phyloP scores from a whole-genome alignment of 2,797 vertebrate species.

The Mormyrops attenuatus region DNA sequence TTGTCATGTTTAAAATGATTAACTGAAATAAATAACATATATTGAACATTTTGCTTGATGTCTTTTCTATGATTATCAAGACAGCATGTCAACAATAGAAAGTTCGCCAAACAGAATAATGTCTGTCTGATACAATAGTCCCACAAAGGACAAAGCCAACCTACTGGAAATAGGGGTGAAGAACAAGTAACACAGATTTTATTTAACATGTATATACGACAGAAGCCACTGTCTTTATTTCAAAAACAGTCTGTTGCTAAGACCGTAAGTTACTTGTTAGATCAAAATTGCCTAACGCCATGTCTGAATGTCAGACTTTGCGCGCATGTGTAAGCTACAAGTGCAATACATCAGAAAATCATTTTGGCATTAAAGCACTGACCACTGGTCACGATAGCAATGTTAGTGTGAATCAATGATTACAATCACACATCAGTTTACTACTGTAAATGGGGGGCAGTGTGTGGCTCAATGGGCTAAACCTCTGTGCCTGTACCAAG shows the following conservation, averaged over 20 bases:
- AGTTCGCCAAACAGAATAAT: neutral
- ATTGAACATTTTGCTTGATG: constrained; percentile 63
- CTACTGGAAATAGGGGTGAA: neutral
- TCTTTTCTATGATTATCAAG: constrained; percentile 16
- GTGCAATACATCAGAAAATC: neutral
- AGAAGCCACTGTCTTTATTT: neutral
- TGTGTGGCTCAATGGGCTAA: neutral
- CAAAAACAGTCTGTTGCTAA: neutral
- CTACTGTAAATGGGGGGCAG: neutral
- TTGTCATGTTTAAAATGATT: constrained; percentile 89
- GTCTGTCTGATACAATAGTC: neutral
- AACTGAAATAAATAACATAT: constrained; percentile 77
- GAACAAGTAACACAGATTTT: neutral
- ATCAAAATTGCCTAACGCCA: neutral
- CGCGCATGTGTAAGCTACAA: neutral
- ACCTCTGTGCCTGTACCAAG: neutral
- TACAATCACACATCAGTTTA: neutral
- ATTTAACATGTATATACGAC: neutral
- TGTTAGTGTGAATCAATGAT: neutral
- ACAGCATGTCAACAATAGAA: neutral
- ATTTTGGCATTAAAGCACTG: neutral
- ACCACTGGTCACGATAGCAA: neutral
- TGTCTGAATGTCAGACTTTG: neutral
- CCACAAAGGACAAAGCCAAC: neutral
- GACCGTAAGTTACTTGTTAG: neutral